Conservation (phyloP, 2,113 vertebrate species). For the Anser brachyrhynchus region DNA sequence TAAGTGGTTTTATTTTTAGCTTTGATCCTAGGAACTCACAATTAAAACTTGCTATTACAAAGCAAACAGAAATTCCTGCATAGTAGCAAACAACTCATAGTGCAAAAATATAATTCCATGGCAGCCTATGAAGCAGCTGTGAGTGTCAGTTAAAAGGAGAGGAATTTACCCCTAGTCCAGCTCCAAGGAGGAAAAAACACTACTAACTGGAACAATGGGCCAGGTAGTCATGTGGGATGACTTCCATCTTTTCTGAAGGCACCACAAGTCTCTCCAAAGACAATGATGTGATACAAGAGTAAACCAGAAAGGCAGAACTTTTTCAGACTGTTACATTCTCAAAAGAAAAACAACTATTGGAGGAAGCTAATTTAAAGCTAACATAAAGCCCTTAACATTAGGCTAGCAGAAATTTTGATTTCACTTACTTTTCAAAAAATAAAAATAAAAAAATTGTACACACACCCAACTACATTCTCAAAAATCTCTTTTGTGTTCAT, state of each 20-base stretch:
- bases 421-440: background rate
- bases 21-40: background rate
- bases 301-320: background rate
- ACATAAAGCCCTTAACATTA: background rate
- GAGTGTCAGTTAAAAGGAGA: background rate
- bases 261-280: background rate
- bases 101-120: background rate
- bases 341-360: background rate
- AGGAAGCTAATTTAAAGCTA: background rate
- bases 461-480: background rate
- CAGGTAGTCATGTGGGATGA: background rate
- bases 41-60: background rate
- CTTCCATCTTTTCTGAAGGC: background rate
- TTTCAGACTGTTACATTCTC: background rate
- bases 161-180: background rate
- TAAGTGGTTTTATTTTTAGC: background rate
- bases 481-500: slow-evolving; percentile 16
- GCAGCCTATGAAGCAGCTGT: background rate
- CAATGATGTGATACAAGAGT: background rate
- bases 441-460: background rate
- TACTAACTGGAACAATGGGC: background rate
- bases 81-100: background rate
- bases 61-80: background rate
- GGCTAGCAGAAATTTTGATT: background rate
- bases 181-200: background rate